Evolutionary conservation across 1,140 invertebrate genomes (phyloP).

Genomic region (Camponotus floridanus): DNA sequence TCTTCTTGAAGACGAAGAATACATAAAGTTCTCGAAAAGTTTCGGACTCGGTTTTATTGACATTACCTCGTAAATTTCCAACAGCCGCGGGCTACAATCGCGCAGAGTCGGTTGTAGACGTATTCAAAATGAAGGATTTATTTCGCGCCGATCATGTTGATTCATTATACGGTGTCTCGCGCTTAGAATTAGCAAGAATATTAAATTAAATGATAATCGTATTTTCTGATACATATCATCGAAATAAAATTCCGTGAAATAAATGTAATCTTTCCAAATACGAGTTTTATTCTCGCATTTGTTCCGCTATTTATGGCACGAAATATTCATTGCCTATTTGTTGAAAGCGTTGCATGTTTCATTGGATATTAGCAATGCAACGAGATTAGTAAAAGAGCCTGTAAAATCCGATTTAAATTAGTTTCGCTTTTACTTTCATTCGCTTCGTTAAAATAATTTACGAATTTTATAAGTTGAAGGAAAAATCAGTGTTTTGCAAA

Average conservation of each 20-base stretch:
- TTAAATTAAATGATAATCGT: no score
- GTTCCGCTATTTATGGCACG: conserved; percentile 5
- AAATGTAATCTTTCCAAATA: not conserved
- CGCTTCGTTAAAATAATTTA: not conserved
- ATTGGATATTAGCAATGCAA: conserved; percentile 8
- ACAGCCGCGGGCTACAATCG: conserved; percentile 3
- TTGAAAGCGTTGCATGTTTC: conserved; percentile 51
- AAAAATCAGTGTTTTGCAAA: not conserved
- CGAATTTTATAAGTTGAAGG: not conserved
- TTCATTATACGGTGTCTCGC: not conserved
- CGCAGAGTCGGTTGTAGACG: not conserved
- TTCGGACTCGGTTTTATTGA: conserved; percentile 59
- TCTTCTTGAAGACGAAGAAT: conserved; percentile 34
- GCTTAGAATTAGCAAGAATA: not conserved
- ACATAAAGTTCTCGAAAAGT: conserved; percentile 54
- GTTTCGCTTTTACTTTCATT: not conserved
- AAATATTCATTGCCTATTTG: conserved; percentile 30
- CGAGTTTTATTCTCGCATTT: not conserved
- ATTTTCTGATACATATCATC: no score
- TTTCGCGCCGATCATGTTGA: not conserved
- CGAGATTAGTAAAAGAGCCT: conserved; percentile 1
- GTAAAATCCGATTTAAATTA: conserved; percentile 36
- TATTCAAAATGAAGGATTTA: conserved; percentile 15
- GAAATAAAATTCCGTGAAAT: not conserved
- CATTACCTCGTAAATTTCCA: conserved; percentile 55